These are phyloP conservation scores for Silurus lanzhouensis DNA, from an alignment of 2,797 vertebrate species.

Conservation along the genomic window DNA sequence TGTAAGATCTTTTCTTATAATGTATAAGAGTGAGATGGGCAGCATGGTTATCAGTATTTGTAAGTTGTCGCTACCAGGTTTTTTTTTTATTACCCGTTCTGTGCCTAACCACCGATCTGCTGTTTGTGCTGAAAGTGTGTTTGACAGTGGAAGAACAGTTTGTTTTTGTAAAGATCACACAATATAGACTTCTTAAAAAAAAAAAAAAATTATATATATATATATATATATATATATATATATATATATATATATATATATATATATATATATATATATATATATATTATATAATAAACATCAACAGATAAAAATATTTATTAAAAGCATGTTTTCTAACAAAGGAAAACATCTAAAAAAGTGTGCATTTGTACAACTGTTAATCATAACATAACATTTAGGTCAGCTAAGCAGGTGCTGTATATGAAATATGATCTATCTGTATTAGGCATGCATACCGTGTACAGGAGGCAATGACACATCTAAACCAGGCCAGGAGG, in stretches of 20 bases:
- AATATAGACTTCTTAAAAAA: not conserved
- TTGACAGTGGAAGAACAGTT: not conserved
- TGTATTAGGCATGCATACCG: constrained; percentile 63
- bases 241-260: too few species aligned
- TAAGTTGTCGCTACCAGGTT: not conserved
- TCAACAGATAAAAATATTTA: not conserved
- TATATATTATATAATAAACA: not conserved
- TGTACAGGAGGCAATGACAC: constrained; percentile 66
- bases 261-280: too few species aligned
- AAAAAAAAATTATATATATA: too few species aligned
- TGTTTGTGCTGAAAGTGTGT: not conserved
- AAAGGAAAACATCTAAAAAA: not conserved
- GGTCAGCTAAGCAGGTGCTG: not conserved
- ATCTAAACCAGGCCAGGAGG: constrained; percentile 71
- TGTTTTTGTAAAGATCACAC: not conserved
- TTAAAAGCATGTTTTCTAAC: not conserved
- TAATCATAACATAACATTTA: not conserved
- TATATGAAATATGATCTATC: not conserved
- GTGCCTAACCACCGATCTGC: not conserved
- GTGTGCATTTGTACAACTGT: not conserved
- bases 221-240: too few species aligned
- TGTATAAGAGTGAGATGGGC: not conserved
- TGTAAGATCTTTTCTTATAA: not conserved
- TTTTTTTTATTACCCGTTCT: not conserved
- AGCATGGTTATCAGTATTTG: not conserved